A percentile compares a stretch with the other conserved stretches of the same genome.
Evolutionary conservation across 2,797 vertebrate species (phyloP).

Genomic region (Propithecus perrieri): DNA sequence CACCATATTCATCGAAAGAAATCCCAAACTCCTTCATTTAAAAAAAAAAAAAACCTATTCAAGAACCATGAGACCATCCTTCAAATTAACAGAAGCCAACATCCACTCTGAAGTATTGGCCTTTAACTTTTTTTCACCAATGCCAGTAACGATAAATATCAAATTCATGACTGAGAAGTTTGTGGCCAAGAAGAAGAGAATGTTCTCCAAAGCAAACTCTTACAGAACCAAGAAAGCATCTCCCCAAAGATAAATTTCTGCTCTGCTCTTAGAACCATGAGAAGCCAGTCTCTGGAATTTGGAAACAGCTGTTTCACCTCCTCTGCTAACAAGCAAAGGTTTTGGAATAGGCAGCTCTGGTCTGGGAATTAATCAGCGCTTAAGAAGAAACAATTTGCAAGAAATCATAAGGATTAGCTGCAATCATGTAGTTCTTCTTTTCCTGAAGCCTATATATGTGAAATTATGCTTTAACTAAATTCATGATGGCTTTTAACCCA

Average conservation of each 20-base stretch:
- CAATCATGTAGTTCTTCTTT: neutral
- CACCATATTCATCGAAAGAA: neutral
- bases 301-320: neutral
- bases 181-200: neutral
- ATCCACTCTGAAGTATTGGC: neutral
- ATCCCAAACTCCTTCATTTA: neutral
- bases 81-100: neutral
- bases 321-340: neutral
- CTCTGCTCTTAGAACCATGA: neutral
- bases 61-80: neutral
- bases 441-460: neutral
- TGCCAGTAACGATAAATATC: neutral
- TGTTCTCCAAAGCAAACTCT: neutral
- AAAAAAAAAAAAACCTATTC: neutral
- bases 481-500: neutral
- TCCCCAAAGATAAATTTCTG: neutral
- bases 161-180: neutral
- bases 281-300: neutral
- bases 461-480: neutral
- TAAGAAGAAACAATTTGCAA: neutral
- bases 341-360: neutral
- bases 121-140: neutral
- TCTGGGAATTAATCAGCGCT: neutral
- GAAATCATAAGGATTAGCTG: neutral
- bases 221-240: neutral